Evolutionary conservation across 2,113 vertebrate species (phyloP).

Genomic region (Peucedramus taeniatus): DNA sequence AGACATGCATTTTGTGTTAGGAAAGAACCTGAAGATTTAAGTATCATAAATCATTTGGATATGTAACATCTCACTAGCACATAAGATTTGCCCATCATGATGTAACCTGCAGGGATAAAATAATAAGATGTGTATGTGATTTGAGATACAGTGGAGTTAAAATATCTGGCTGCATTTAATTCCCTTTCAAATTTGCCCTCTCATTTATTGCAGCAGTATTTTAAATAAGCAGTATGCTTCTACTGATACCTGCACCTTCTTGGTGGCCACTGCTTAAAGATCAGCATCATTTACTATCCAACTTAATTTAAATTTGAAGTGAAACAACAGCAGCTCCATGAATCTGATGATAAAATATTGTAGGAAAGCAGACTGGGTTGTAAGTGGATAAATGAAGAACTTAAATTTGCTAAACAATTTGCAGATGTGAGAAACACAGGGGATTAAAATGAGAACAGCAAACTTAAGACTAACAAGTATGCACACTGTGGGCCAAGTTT

Average conservation of each 20-base stretch:
- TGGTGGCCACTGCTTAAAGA: background rate
- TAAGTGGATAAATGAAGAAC: constrained; percentile 17
- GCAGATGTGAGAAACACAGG: constrained; percentile 19
- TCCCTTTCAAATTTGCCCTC: background rate
- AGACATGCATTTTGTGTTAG: background rate
- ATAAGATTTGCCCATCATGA: background rate
- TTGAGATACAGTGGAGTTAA: background rate
- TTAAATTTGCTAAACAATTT: constrained; percentile 41
- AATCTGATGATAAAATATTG: background rate
- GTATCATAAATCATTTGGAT: background rate
- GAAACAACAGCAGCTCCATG: background rate
- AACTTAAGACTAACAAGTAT: background rate
- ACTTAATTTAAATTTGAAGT: background rate
- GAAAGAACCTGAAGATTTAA: background rate
- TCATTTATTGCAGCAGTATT: background rate
- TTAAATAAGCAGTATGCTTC: background rate
- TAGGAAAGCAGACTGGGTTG: background rate
- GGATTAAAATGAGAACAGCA: constrained; percentile 38
- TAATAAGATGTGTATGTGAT: background rate
- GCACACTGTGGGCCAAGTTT: constrained; percentile 1
- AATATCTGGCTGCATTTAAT: background rate
- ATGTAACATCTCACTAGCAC: background rate
- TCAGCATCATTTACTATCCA: background rate
- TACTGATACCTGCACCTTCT: background rate
- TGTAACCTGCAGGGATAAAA: background rate